These are phyloP conservation scores for Thalassarche chlororhynchos DNA, from an alignment of 2,113 vertebrate species.

Conservation along the genomic window DNA sequence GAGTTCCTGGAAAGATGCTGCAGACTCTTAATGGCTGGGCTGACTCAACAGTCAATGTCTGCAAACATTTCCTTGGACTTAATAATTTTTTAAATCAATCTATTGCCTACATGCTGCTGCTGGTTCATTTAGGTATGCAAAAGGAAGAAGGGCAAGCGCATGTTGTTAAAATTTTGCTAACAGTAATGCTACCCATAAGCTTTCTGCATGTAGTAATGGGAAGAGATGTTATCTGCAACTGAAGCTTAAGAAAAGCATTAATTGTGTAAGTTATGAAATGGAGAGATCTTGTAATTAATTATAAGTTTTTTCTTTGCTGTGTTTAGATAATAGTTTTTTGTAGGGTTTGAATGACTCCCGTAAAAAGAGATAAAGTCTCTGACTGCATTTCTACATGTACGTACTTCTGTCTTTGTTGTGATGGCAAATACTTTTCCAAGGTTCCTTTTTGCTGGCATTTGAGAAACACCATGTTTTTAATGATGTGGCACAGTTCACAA, in stretches of 20 bases:
- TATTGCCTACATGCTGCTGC: not conserved
- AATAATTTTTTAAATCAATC: not conserved
- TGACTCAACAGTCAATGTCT: not conserved
- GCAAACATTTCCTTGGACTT: not conserved
- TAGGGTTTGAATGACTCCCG: not conserved
- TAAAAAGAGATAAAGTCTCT: not conserved
- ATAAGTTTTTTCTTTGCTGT: not conserved
- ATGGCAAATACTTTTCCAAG: not conserved
- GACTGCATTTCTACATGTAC: not conserved
- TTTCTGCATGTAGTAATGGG: not conserved
- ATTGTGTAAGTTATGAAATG: not conserved
- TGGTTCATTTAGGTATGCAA: not conserved
- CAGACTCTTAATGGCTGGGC: not conserved
- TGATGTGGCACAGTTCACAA: not conserved
- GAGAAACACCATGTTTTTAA: not conserved
- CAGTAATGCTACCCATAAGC: not conserved
- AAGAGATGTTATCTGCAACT: not conserved
- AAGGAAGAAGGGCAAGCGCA: not conserved
- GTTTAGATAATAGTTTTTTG: not conserved
- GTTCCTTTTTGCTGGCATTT: not conserved
- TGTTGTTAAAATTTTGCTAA: not conserved
- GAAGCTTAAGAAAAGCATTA: not conserved
- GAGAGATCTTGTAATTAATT: not conserved
- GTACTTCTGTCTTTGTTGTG: not conserved
- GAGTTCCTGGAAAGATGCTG: not conserved